Percentiles rank a stretch among this genome's conserved stretches.
phyloP scores from a whole-genome alignment of 2,888 invertebrate genomes.

The Dryococelus australis region DNA sequence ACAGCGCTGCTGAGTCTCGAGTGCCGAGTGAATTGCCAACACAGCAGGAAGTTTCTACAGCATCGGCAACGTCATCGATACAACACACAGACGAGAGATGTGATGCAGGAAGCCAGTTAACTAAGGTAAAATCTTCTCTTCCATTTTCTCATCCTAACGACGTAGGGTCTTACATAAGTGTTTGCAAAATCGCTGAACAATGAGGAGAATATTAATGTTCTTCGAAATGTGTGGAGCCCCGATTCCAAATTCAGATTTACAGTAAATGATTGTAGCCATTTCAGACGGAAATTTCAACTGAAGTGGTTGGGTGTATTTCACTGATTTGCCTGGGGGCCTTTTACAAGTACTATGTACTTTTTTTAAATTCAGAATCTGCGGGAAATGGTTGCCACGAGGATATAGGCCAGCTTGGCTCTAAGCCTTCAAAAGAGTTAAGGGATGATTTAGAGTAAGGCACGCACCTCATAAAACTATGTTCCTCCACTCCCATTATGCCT shows the following conservation, averaged over 20 bases:
- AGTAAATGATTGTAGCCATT: neutral
- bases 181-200: neutral
- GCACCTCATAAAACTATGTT: too few relatives aligned
- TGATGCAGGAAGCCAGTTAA: too few relatives aligned
- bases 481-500: too few relatives aligned
- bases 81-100: too few relatives aligned
- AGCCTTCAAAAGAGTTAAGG: slow-evolving; percentile 18
- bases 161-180: slow-evolving; percentile 2
- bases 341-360: slow-evolving; percentile 26
- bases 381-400: slow-evolving; percentile 17
- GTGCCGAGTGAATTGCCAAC: too few relatives aligned
- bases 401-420: slow-evolving; percentile 7
- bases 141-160: slow-evolving; percentile 20
- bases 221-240: slow-evolving; percentile 18
- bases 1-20: too few relatives aligned
- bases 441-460: slow-evolving; percentile 29
- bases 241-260: slow-evolving; percentile 1
- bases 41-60: too few relatives aligned
- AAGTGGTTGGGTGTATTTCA: neutral
- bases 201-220: neutral
- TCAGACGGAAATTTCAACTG: too few relatives aligned
- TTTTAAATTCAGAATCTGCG: neutral
- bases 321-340: slow-evolving; percentile 23
- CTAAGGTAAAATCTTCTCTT: too few relatives aligned
- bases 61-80: too few relatives aligned